Percentiles rank a stretch among this genome's conserved stretches.
Conservation (phyloP, 2,113 vertebrate species). For the Mohoua ochrocephala region DNA sequence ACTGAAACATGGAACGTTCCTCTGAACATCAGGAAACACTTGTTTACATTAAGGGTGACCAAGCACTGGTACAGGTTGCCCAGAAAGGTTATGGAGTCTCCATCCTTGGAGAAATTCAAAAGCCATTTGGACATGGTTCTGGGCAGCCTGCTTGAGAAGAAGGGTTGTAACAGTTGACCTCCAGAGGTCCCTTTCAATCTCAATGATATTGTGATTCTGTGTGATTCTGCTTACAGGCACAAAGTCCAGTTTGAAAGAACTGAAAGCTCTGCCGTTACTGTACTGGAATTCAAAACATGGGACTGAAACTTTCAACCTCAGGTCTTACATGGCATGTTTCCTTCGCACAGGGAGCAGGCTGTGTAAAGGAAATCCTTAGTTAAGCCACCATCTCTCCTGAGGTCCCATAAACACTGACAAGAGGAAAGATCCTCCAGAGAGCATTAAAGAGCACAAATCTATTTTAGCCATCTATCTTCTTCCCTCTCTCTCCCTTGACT, state of each 20-base stretch:
- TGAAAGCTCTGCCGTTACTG: not conserved
- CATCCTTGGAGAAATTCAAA: not conserved
- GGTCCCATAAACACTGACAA: not conserved
- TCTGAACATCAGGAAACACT: not conserved
- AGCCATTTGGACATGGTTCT: not conserved
- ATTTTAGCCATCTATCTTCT: not conserved
- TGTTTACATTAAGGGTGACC: not conserved
- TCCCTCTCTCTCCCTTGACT: not conserved
- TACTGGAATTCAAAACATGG: not conserved
- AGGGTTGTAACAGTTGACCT: not conserved
- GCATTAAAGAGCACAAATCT: not conserved
- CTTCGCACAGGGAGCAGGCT: not conserved
- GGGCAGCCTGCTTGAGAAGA: not conserved
- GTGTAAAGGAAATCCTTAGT: not conserved
- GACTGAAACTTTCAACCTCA: not conserved
- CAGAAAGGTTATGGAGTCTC: not conserved
- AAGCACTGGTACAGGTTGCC: not conserved
- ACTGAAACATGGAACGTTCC: not conserved
- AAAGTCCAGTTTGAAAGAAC: not conserved
- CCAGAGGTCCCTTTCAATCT: not conserved
- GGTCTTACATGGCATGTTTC: not conserved
- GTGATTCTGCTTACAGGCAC: not conserved
- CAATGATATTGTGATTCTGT: not conserved
- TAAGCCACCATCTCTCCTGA: not conserved
- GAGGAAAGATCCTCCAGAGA: not conserved